Evolutionary conservation across 2,113 vertebrate species (phyloP).

Genomic region (Aramus guarauna): DNA sequence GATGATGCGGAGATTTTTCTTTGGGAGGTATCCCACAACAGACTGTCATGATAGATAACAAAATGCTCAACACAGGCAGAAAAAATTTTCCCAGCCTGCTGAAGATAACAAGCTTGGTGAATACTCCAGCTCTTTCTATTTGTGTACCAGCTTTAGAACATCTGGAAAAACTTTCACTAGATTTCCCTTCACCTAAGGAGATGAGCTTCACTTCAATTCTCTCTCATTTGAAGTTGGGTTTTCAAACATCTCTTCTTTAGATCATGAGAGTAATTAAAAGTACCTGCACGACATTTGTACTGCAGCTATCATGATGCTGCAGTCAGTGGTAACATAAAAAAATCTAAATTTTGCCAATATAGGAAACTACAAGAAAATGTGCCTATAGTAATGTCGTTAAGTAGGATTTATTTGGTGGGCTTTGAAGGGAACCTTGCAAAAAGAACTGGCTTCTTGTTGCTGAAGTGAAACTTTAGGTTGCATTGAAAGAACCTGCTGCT

Average conservation of each 20-base stretch:
- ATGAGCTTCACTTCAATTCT: neutral
- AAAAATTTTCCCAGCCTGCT: neutral
- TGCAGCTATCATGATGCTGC: neutral
- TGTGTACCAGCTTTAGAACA: neutral
- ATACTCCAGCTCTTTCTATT: neutral
- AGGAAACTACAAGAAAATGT: neutral
- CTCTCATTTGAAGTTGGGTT: neutral
- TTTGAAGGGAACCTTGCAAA: neutral
- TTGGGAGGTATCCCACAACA: neutral
- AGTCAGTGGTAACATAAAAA: neutral
- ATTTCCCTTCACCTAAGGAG: neutral
- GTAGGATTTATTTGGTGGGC: neutral
- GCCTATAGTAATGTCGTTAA: neutral
- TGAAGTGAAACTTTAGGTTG: neutral
- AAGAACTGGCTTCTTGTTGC: neutral
- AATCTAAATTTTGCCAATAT: neutral
- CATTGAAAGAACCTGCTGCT: neutral
- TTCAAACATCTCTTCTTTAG: neutral
- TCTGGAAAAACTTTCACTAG: neutral
- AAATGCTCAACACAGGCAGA: neutral
- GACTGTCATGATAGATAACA: conserved; percentile 14
- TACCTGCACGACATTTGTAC: neutral
- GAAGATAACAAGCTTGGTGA: neutral
- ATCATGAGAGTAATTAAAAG: neutral
- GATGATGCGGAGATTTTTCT: neutral